phyloP scores from a whole-genome alignment of 1,140 invertebrate genomes.

The Ephestia elutella region DNA sequence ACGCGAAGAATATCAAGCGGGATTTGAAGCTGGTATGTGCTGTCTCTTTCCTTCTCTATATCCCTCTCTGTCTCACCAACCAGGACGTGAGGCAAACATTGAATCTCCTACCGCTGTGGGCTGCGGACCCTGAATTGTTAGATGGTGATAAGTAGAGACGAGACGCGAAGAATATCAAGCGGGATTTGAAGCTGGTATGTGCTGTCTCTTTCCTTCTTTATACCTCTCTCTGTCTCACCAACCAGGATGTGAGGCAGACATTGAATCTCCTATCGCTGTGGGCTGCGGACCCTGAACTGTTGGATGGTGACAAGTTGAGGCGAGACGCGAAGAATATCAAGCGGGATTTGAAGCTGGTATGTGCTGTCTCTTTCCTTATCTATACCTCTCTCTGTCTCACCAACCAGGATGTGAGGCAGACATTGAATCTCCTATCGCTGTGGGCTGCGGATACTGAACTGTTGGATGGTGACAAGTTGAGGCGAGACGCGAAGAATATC shows the following conservation, averaged over 20 bases:
- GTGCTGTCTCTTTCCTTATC: too few relatives aligned
- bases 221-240: too few relatives aligned
- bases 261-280: slow-evolving; percentile 91
- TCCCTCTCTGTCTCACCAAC: too few relatives aligned
- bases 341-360: too few relatives aligned
- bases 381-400: too few relatives aligned
- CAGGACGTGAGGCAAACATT: slow-evolving; percentile 91
- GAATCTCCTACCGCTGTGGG: slow-evolving; percentile 89
- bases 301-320: slow-evolving; percentile 53
- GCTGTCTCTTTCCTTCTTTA: too few relatives aligned
- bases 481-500: slow-evolving; percentile 24
- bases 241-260: slow-evolving; percentile 88
- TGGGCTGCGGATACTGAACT: slow-evolving; percentile 78
- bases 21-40: slow-evolving; percentile 84
- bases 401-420: slow-evolving; percentile 86
- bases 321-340: slow-evolving; percentile 24
- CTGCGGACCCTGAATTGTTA: slow-evolving; percentile 74
- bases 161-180: slow-evolving; percentile 23
- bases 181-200: too few relatives aligned
- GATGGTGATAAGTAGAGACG: slow-evolving; percentile 49
- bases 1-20: slow-evolving; percentile 80
- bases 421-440: slow-evolving; percentile 90
- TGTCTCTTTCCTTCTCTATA: too few relatives aligned
- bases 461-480: slow-evolving; percentile 54
- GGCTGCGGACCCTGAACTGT: slow-evolving; percentile 75